phyloP scores from a whole-genome alignment of 2,888 invertebrate genomes.

The Iselma pallidipennis region DNA sequence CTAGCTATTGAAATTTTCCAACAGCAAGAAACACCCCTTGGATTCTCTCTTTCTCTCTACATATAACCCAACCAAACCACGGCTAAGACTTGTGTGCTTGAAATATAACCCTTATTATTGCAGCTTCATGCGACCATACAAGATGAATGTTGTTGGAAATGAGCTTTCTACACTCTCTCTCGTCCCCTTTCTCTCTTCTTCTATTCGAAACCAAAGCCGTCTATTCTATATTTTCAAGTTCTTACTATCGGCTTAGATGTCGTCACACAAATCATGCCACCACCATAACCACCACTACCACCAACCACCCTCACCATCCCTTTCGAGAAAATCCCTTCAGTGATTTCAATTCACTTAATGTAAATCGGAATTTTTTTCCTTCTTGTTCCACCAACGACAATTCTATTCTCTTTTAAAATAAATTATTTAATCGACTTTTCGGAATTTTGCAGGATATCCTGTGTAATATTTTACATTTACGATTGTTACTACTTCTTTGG shows the following conservation, averaged over 20 bases:
- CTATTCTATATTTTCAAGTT: slow-evolving; percentile 13
- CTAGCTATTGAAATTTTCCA: background rate
- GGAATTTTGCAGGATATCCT: background rate
- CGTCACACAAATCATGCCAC: slow-evolving; percentile 32
- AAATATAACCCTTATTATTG: slow-evolving; percentile 55
- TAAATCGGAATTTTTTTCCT: background rate
- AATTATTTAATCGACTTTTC: background rate
- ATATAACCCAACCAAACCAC: background rate
- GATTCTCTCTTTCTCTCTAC: background rate
- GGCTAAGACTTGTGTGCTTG: slow-evolving; percentile 32
- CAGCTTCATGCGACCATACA: slow-evolving; percentile 52
- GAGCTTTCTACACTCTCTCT: slow-evolving; percentile 43
- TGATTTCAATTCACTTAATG: background rate
- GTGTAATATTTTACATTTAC: background rate
- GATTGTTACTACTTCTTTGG: background rate
- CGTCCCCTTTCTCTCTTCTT: background rate
- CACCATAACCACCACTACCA: background rate
- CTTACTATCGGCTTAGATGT: slow-evolving; percentile 22
- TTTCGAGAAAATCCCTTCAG: background rate
- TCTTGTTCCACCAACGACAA: background rate
- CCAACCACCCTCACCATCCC: background rate
- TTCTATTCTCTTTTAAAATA: background rate
- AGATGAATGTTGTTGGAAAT: slow-evolving; percentile 54
- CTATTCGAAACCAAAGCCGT: background rate
- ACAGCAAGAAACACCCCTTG: background rate